Base-by-base conservation (phyloP, 1,140 invertebrate species). In the Pentalonia nigronervosa region DNA sequence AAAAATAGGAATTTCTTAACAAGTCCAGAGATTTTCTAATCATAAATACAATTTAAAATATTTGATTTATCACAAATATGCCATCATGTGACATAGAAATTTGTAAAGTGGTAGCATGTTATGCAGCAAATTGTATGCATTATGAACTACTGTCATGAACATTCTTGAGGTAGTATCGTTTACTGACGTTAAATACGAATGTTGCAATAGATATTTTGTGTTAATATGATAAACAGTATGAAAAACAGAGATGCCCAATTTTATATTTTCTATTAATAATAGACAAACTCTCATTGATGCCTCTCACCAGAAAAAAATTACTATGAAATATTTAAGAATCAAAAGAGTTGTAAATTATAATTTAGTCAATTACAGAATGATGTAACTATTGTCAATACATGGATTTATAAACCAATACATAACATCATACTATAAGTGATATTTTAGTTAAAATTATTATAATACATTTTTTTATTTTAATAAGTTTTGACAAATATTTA, bases 1-100 rank as follows among this genome's bases (percentile, higher is more conserved):
- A 90, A 90, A 90, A 90, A 90, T 90, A 67, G 89, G 89, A 90
- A 67, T 90, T 67, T 45, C 7, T 8, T 45, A n/a, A 30, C 30
- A 90, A 67, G 53, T 67, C 25, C 36, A 47, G 89, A 89, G 87
- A 67, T 90, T 67, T 41, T 17, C n/a, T 45, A 45, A 41, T 67
- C 14, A 90, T 67, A 41, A 90, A 67, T 45, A 90, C 23, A 90
- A 87, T 90, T 20, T 56, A 36, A 30, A 25, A 14, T 90, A 41
- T 56, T 53, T 90, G 1, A 41, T 60, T 30, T 89, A 89, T 89
- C 87, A 89, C 87, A 90, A 60, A 8, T 25, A 11, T 50, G n/a
- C 20, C 8, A 20, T 34, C 14, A 88, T 21, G 17, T 23, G 20
- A 88, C n/a, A 83, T 1, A 84, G 7, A 4, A 11, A 45, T 84